Evolutionary conservation across 1,140 invertebrate genomes (phyloP).

Genomic region (Semibalanus balanoides): DNA sequence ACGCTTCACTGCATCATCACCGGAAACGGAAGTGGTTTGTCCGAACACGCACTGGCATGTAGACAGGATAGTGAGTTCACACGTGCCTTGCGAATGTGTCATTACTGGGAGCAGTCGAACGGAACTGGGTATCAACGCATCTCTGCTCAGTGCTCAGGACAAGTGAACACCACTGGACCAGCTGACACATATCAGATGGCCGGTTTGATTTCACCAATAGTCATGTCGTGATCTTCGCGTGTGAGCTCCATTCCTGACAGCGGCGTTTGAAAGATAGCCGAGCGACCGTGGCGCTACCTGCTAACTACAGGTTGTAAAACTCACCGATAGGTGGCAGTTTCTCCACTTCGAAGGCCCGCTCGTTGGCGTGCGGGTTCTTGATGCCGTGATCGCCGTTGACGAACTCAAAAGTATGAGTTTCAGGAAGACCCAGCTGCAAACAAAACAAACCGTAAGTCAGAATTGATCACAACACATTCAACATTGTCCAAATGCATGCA

Average conservation of each 20-base stretch:
- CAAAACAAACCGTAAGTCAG: background rate
- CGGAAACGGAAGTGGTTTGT: no score
- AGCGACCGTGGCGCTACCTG: background rate
- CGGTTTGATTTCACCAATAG: background rate
- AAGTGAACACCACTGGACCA: no score
- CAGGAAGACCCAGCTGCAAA: conserved; percentile 53
- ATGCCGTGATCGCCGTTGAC: conserved; percentile 98
- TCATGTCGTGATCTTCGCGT: no score
- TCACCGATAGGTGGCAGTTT: conserved; percentile 4
- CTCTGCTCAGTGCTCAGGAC: background rate
- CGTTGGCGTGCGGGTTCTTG: conserved; percentile 73
- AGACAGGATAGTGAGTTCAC: no score
- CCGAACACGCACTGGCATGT: no score
- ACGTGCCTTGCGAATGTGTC: background rate
- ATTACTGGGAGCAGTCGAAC: background rate
- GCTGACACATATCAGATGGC: no score
- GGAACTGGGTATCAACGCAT: background rate
- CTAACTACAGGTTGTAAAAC: background rate
- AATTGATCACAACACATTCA: no score
- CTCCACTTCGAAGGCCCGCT: background rate
- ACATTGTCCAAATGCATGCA: no score
- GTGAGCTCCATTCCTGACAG: no score
- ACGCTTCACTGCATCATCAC: no score
- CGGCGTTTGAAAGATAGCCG: no score
- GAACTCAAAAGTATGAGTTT: conserved; percentile 79